Evolutionary conservation across 1,140 invertebrate genomes (phyloP).

Genomic region (Pseudomyrmex dendroicus): DNA sequence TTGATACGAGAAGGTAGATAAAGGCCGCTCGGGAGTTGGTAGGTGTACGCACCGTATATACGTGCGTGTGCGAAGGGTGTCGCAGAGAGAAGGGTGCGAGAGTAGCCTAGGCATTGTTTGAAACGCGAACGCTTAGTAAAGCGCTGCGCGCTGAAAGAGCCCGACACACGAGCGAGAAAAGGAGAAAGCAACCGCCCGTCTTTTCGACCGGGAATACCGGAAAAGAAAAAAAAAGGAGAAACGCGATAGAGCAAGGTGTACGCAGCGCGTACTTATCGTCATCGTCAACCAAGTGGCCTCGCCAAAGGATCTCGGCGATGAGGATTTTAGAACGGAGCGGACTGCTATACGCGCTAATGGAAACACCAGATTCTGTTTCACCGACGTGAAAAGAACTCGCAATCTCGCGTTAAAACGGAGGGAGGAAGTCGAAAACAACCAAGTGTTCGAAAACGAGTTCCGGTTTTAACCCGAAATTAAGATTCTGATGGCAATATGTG

Average conservation of each 20-base stretch:
- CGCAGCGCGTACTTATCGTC: constrained; percentile 6
- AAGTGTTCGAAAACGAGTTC: background rate
- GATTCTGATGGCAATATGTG: background rate
- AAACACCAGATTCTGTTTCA: constrained; percentile 11
- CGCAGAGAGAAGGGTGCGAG: constrained; percentile 63
- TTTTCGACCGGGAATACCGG: constrained; percentile 10
- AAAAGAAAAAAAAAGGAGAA: background rate
- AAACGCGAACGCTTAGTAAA: constrained; percentile 77
- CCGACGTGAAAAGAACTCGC: background rate
- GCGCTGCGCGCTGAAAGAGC: constrained; percentile 62
- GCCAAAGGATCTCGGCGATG: background rate
- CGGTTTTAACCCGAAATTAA: constrained; percentile 17
- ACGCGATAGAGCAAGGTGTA: constrained; percentile 20
- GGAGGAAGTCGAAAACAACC: background rate
- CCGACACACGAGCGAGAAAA: constrained; percentile 45
- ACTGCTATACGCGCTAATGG: background rate
- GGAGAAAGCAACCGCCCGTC: constrained; percentile 27
- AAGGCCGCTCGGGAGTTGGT: constrained; percentile 23
- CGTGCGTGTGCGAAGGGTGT: constrained; percentile 55
- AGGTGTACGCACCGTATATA: constrained; percentile 51
- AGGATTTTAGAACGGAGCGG: background rate
- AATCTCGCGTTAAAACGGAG: background rate
- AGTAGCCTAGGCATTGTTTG: constrained; percentile 76
- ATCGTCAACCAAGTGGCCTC: constrained; percentile 10
- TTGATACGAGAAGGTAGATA: constrained; percentile 73